Conservation (phyloP, 2,888 invertebrate species). For the Miltochrista miniata region DNA sequence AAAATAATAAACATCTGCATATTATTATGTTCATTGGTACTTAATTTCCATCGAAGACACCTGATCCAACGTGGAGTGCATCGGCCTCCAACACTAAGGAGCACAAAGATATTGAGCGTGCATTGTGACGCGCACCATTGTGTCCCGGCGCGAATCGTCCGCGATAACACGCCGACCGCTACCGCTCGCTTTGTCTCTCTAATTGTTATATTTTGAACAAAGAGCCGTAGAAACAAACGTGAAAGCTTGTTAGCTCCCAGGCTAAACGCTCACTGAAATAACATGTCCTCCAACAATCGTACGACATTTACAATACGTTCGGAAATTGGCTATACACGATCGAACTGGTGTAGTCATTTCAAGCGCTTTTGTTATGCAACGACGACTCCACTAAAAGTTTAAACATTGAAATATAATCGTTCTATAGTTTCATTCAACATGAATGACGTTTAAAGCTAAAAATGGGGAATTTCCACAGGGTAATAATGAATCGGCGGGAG, state of each 20-base stretch:
- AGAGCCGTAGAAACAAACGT: slow-evolving; percentile 75
- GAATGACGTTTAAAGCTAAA: slow-evolving; percentile 57
- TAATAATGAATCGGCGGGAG: slow-evolving; percentile 66
- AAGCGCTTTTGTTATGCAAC: slow-evolving; percentile 57
- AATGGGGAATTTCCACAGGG: slow-evolving; percentile 55
- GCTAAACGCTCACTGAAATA: slow-evolving; percentile 76
- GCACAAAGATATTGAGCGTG: slow-evolving; percentile 78
- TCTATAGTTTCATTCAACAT: slow-evolving; percentile 18
- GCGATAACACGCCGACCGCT: slow-evolving; percentile 68
- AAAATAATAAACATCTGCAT: slow-evolving; percentile 10
- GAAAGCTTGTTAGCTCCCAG: slow-evolving; percentile 64
- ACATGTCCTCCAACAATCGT: slow-evolving; percentile 79
- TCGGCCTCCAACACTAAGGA: slow-evolving; percentile 68
- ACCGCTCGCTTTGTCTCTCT: slow-evolving; percentile 68
- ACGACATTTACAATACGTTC: slow-evolving; percentile 71
- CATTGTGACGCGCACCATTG: slow-evolving; percentile 69
- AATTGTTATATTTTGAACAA: slow-evolving; percentile 79
- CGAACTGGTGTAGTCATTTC: slow-evolving; percentile 52
- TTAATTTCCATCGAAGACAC: slow-evolving; percentile 57
- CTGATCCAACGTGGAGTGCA: slow-evolving; percentile 70
- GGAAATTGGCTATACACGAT: slow-evolving; percentile 74
- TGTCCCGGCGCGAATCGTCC: slow-evolving; percentile 56
- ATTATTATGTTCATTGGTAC: slow-evolving; percentile 37
- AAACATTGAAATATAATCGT: slow-evolving; percentile 46
- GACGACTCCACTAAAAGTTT: slow-evolving; percentile 35